A percentile compares a stretch with the other conserved stretches of the same genome.
These are phyloP conservation scores for Poecilia picta DNA, from an alignment of 2,797 vertebrate genomes.

Conservation along the genomic window DNA sequence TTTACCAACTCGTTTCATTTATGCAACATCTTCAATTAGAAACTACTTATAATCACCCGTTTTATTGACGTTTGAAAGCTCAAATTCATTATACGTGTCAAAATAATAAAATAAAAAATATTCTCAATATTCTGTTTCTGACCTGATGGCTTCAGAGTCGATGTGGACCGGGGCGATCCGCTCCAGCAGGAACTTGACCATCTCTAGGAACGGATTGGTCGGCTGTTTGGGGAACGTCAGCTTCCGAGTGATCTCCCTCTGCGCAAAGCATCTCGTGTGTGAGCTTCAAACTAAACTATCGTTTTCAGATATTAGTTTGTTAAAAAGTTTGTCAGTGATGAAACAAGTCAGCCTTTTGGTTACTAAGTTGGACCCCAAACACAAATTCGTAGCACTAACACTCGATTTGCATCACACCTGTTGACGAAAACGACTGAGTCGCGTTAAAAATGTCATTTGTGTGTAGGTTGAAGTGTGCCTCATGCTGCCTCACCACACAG, in stretches of 20 bases:
- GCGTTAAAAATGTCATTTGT: not conserved
- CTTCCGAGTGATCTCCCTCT: constrained; percentile 98
- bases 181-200: constrained; percentile 99
- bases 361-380: not conserved
- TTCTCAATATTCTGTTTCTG: constrained; percentile 54
- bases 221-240: constrained; percentile 98
- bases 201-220: constrained; percentile 99
- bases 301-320: not conserved
- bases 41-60: not conserved
- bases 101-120: too few species aligned
- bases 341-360: not conserved
- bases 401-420: not conserved
- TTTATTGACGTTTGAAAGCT: not conserved
- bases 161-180: constrained; percentile 99
- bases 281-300: not conserved
- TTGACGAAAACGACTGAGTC: not conserved
- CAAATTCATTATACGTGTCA: not conserved
- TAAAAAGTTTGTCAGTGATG: not conserved
- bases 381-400: not conserved
- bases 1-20: not conserved
- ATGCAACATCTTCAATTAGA: not conserved
- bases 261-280: constrained; percentile 32
- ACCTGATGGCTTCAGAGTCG: constrained; percentile 99
- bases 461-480: too few species aligned
- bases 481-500: constrained; percentile 91